Percentiles rank a stretch among this genome's conserved stretches.
Conservation (phyloP, 2,888 invertebrate genomes). For the Chirona hameri region DNA sequence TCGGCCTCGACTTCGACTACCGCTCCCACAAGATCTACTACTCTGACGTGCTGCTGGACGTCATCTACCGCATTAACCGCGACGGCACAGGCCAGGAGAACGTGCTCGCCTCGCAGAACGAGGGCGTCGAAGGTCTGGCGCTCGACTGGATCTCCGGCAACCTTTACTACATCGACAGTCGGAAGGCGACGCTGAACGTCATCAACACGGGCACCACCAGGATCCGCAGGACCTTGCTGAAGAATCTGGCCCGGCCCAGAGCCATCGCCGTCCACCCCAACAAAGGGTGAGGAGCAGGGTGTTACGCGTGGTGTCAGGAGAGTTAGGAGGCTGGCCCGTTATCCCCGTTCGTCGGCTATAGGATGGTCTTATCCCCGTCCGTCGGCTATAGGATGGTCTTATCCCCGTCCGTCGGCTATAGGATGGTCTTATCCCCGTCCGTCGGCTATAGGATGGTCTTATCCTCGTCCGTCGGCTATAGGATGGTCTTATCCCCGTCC, state of each 20-base stretch:
- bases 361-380: too few relatives aligned
- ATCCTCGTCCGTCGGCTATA: too few relatives aligned
- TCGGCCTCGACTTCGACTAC: slow-evolving; percentile 91
- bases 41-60: slow-evolving; percentile 93
- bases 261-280: slow-evolving; percentile 97
- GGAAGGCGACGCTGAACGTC: slow-evolving; percentile 90
- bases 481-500: too few relatives aligned
- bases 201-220: slow-evolving; percentile 81
- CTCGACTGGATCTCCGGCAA: slow-evolving; percentile 96
- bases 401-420: too few relatives aligned
- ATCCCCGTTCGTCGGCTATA: too few relatives aligned
- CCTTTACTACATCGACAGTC: slow-evolving; percentile 89
- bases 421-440: too few relatives aligned
- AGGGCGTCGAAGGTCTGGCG: slow-evolving; percentile 92
- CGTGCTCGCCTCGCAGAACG: slow-evolving; percentile 91
- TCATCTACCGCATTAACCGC: slow-evolving; percentile 64
- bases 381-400: too few relatives aligned
- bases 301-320: neutral
- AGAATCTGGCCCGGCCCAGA: slow-evolving; percentile 84
- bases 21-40: slow-evolving; percentile 86
- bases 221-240: slow-evolving; percentile 74
- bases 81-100: slow-evolving; percentile 65
- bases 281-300: slow-evolving; percentile 57
- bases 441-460: too few relatives aligned
- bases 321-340: too few relatives aligned